Conservation (phyloP, 1,140 invertebrate genomes). For the Pinna nobilis region DNA sequence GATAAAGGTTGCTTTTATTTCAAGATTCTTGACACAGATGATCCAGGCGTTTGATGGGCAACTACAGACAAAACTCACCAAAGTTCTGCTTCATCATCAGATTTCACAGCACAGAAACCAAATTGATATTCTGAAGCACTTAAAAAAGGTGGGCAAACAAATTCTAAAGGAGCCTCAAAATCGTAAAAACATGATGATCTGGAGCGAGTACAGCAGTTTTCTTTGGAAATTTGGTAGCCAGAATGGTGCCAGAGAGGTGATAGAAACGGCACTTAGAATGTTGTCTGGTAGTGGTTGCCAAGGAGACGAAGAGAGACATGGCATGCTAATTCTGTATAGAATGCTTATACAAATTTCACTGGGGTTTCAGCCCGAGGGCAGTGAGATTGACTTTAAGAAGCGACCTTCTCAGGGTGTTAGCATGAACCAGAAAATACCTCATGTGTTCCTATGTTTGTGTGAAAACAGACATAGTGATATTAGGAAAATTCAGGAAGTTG, state of each 20-base stretch:
- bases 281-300: neutral
- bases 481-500: neutral
- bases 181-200: slow-evolving; percentile 74
- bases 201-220: slow-evolving; percentile 71
- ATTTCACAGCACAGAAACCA: too few relatives aligned
- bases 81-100: too few relatives aligned
- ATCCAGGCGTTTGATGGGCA: too few relatives aligned
- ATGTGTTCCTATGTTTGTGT: slow-evolving; percentile 6
- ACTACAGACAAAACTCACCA: too few relatives aligned
- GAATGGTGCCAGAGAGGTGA: slow-evolving; percentile 68
- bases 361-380: neutral
- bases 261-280: slow-evolving; percentile 66
- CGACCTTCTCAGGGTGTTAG: neutral
- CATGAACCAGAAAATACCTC: neutral
- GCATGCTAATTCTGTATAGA: slow-evolving; percentile 28
- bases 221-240: slow-evolving; percentile 65
- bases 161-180: slow-evolving; percentile 72
- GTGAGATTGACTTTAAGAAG: neutral
- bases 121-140: slow-evolving; percentile 55
- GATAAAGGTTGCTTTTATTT: too few relatives aligned
- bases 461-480: neutral
- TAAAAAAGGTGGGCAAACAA: slow-evolving; percentile 71
- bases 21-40: too few relatives aligned
- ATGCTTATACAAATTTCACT: slow-evolving; percentile 8
- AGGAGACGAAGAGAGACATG: slow-evolving; percentile 24